Evolutionary conservation across 2,888 invertebrate genomes (phyloP), one percentile per base, ranked within the genome.

Genomic region (Ganaspis brasiliensis): DNA sequence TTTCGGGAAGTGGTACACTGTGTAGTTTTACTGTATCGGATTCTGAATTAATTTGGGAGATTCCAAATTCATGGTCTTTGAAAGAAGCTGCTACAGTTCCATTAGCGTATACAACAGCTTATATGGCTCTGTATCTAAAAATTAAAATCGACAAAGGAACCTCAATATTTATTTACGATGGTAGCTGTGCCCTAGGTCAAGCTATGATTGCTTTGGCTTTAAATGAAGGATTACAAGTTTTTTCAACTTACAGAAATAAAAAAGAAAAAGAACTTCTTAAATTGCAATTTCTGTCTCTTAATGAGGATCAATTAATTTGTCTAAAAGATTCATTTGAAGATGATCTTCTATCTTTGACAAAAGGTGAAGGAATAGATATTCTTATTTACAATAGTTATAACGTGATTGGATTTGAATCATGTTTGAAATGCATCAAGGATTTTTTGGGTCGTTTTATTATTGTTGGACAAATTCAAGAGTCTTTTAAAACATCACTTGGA

Each of bases 251-350:
- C 45, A 93, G 92, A 1, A 93, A 93, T 0, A 85, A 89, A 6
- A 92, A 93, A 63, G 94, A 94, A 86, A 91, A 92, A 77, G 91
- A 92, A 10, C 94, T 93, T 86, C 89, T 95, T 61, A 92, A 92
- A 84, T 70, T 87, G 49, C 61, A 78, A 40, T 95, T 94, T 87
- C 94, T 94, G 1, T 85, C 87, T 80, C 93, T 92, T n/a, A 87
- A 89, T 5, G 94, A 94, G 56, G 85, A 90, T 56, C 94, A 96
- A 87, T 96, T 98, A 87, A 52, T 63, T 1, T 49, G 75, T n/a
- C 14, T 14, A 67, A 35, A 3, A 37, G 14, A 91, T 96, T 97
- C 95, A 0, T 98, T 98, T 9, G 94, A 86, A 95, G 97, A 89
- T 93, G 95, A 0, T 96, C 98, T 0, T 74, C 93, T 95, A 82